Percentiles rank a stretch among this genome's conserved stretches.
These are phyloP conservation scores for Apogon hyalosoma DNA, from an alignment of 2,797 vertebrate species.

Conservation along the genomic window DNA sequence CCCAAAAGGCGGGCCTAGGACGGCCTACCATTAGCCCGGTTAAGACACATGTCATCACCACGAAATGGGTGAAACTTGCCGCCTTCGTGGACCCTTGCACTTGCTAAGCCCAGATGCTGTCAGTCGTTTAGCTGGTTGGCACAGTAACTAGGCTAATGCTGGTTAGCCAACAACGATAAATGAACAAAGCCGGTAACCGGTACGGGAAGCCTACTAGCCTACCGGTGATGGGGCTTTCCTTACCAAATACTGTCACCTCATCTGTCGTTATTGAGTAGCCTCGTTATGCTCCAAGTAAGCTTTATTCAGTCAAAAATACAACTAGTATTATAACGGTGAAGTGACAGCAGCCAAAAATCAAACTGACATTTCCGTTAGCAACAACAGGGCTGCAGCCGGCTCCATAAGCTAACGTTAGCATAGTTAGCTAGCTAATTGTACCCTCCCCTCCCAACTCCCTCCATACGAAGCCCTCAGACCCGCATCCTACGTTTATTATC, in stretches of 20 bases:
- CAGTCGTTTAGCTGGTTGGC: constrained; percentile 17
- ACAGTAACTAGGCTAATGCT: constrained; percentile 48
- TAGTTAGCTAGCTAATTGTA: constrained; percentile 72
- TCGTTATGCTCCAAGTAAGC: not conserved
- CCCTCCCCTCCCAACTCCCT: constrained; percentile 72
- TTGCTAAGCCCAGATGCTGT: constrained; percentile 28
- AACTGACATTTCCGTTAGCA: constrained; percentile 57
- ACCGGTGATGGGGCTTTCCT: constrained; percentile 13
- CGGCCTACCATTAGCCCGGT: constrained; percentile 14
- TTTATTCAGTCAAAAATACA: not conserved
- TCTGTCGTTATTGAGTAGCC: not conserved
- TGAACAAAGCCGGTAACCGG: constrained; percentile 82
- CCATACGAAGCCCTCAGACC: constrained; percentile 65
- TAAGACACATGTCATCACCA: constrained; percentile 13
- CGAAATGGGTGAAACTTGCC: constrained; percentile 13
- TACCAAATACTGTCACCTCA: not conserved
- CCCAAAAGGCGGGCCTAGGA: constrained; percentile 22
- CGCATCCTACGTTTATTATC: constrained; percentile 50
- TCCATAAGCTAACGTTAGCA: constrained; percentile 74
- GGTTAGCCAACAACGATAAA: constrained; percentile 51
- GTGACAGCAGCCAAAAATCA: constrained; percentile 6
- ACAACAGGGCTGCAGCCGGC: constrained; percentile 61
- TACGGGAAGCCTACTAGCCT: constrained; percentile 38
- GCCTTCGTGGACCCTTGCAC: constrained; percentile 13
- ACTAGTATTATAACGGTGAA: not conserved